Evolutionary conservation across 1,140 invertebrate species (phyloP).

Genomic region (Pteromalus puparum): DNA sequence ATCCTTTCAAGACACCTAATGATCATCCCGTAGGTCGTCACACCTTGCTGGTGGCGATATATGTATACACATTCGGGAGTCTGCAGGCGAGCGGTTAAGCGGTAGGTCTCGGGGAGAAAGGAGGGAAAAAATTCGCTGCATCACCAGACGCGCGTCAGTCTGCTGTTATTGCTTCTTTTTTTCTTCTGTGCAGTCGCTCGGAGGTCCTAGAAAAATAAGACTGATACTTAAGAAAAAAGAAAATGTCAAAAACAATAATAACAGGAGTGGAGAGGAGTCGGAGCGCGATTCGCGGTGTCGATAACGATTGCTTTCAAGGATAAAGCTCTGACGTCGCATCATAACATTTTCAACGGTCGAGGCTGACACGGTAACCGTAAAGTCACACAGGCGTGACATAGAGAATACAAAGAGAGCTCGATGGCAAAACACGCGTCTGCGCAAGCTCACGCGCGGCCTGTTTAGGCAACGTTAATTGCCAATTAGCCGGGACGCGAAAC

Average conservation of each 20-base stretch:
- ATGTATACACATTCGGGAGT: neutral
- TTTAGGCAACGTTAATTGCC: slow-evolving; percentile 60
- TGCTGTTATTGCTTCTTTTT: neutral
- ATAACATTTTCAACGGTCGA: neutral
- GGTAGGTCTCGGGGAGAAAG: slow-evolving; percentile 13
- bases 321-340: neutral
- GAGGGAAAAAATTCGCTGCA: slow-evolving; percentile 44
- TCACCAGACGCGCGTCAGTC: slow-evolving; percentile 32
- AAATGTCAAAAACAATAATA: neutral
- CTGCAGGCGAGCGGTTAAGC: neutral
- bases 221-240: neutral
- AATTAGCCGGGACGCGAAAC: slow-evolving; percentile 53
- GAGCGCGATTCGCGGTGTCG: too few species aligned
- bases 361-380: neutral
- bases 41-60: slow-evolving; percentile 19
- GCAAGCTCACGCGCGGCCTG: slow-evolving; percentile 32
- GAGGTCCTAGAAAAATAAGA: slow-evolving; percentile 38
- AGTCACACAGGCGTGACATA: neutral
- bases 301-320: too few species aligned
- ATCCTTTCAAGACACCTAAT: slow-evolving; percentile 38
- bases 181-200: neutral
- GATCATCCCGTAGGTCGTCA: neutral
- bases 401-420: neutral
- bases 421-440: neutral
- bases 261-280: too few species aligned